A percentile compares a stretch with the other conserved stretches of the same genome.
These are phyloP conservation scores for Mustela erminea DNA, from an alignment of 2,797 vertebrate species.

Conservation along the genomic window DNA sequence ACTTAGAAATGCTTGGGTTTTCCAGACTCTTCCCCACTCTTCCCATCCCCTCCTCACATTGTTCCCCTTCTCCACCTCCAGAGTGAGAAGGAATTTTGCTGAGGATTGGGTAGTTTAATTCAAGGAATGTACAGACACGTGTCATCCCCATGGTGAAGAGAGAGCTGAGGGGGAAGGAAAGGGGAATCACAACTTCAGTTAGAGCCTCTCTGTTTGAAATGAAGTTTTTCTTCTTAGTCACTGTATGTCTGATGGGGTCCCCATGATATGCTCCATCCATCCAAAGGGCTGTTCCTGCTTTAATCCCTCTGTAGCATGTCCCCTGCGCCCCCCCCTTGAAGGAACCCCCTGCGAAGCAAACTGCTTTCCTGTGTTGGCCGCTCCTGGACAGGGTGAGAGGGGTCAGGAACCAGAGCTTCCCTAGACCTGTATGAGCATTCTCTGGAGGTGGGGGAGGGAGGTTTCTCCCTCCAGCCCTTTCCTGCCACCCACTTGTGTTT, in stretches of 20 bases:
- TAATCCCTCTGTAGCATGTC: not conserved
- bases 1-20: not conserved
- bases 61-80: not conserved
- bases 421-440: slow-evolving; percentile 65
- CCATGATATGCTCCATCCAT: not conserved
- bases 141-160: not conserved
- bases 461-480: slow-evolving; percentile 68
- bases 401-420: slow-evolving; percentile 83
- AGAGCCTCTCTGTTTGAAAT: not conserved
- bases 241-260: not conserved
- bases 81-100: not conserved
- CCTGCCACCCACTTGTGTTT: slow-evolving; percentile 80
- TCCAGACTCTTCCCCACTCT: not conserved
- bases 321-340: slow-evolving; percentile 21
- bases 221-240: not conserved
- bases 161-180: not conserved
- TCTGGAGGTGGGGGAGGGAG: slow-evolving; percentile 59
- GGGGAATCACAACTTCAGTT: not conserved
- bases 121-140: not conserved
- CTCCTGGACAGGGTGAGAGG: slow-evolving; percentile 68
- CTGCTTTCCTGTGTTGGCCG: slow-evolving; percentile 80
- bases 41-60: too few species aligned
- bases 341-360: slow-evolving; percentile 78
- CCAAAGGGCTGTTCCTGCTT: not conserved
- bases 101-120: not conserved